A percentile compares a stretch with the other conserved stretches of the same genome.
These are phyloP conservation scores for Toxotes jaculatrix DNA, from an alignment of 2,113 vertebrate genomes.

Conservation along the genomic window DNA sequence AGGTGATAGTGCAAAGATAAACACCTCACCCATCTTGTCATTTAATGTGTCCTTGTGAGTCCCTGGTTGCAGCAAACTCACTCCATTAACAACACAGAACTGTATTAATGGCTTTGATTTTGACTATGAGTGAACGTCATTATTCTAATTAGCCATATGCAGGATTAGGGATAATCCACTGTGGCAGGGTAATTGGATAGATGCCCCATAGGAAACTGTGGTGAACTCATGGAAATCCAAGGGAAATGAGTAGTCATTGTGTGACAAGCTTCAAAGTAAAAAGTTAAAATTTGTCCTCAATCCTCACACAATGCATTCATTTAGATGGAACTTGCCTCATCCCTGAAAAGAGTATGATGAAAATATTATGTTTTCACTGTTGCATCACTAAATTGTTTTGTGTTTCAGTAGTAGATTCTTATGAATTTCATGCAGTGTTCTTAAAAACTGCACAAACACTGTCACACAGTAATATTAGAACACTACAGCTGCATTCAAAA, in stretches of 20 bases:
- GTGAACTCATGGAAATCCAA: constrained; percentile 77
- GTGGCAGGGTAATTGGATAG: constrained; percentile 82
- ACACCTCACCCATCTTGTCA: constrained; percentile 13
- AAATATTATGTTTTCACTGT: constrained; percentile 29
- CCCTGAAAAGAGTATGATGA: constrained; percentile 33
- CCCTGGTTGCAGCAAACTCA: constrained; percentile 44
- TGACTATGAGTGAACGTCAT: constrained; percentile 72
- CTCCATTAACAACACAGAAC: constrained; percentile 66
- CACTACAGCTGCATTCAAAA: neutral
- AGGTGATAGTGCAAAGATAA: constrained; percentile 8
- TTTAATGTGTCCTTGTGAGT: constrained; percentile 41
- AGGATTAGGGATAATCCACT: constrained; percentile 84
- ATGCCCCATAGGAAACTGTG: constrained; percentile 79
- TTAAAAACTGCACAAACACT: neutral
- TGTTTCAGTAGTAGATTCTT: neutral
- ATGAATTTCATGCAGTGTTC: neutral
- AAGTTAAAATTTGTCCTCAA: constrained; percentile 56
- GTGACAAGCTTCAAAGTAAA: constrained; percentile 77
- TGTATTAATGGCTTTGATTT: constrained; percentile 79
- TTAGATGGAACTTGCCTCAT: constrained; percentile 38
- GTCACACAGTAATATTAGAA: neutral
- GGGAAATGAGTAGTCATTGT: constrained; percentile 81
- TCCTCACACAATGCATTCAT: constrained; percentile 57
- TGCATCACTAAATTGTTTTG: constrained; percentile 12
- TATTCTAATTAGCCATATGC: constrained; percentile 84